These are phyloP conservation scores for Cyanoderma ruficeps DNA, from an alignment of 2,113 vertebrate species.

Conservation along the genomic window DNA sequence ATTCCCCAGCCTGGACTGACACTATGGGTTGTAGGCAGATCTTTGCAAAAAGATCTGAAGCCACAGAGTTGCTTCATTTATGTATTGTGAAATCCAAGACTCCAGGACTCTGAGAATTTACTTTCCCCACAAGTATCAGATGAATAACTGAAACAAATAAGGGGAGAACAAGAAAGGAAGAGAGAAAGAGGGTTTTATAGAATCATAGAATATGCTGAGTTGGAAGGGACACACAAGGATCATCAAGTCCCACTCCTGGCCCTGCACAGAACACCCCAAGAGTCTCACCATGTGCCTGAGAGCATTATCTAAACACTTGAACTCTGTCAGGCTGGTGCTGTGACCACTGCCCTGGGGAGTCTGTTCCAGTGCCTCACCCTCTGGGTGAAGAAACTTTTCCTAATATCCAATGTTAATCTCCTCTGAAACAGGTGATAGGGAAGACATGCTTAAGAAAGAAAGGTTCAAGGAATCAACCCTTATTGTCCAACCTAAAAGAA, in stretches of 20 bases:
- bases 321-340: neutral
- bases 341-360: neutral
- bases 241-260: neutral
- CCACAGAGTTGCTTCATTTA: neutral
- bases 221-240: neutral
- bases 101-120: neutral
- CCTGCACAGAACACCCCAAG: neutral
- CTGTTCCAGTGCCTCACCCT: neutral
- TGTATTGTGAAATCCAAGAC: neutral
- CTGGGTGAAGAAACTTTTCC: neutral
- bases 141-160: neutral
- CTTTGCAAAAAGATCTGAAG: neutral
- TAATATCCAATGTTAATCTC: neutral
- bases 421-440: neutral
- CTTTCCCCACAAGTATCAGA: neutral
- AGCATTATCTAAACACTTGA: neutral
- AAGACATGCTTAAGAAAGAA: neutral
- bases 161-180: neutral
- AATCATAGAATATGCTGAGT: neutral
- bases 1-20: neutral
- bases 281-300: neutral
- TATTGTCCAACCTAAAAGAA: neutral
- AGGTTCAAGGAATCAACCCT: neutral
- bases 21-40: neutral
- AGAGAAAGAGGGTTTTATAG: neutral